phyloP scores from a whole-genome alignment of 2,797 vertebrate genomes.

The Clarias laeviceps region DNA sequence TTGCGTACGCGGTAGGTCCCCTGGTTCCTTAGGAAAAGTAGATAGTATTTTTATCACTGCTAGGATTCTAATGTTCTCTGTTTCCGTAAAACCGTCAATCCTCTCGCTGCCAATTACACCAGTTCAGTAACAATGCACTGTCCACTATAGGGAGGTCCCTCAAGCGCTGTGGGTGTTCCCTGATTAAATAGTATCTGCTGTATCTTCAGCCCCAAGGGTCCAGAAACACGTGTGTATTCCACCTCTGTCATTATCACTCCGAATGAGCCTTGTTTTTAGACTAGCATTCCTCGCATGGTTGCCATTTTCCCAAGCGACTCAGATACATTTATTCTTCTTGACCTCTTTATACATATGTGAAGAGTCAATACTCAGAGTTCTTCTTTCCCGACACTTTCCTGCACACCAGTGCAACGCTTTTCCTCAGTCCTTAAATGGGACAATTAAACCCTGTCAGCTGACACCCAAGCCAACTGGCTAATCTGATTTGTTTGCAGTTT shows the following conservation, averaged over 20 bases:
- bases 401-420: constrained; percentile 6
- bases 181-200: constrained; percentile 69
- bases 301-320: background rate
- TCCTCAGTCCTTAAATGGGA: constrained; percentile 25
- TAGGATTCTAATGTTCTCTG: constrained; percentile 90
- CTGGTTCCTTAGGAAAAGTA: constrained; percentile 65
- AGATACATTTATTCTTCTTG: background rate
- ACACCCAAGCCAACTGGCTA: constrained; percentile 5
- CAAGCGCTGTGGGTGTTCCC: constrained; percentile 77
- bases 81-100: constrained; percentile 85
- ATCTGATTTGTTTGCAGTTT: constrained; percentile 16
- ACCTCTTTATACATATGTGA: background rate
- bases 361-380: background rate
- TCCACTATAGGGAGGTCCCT: constrained; percentile 69
- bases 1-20: constrained; percentile 80
- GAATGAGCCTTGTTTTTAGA: constrained; percentile 24
- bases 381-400: background rate
- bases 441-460: constrained; percentile 11
- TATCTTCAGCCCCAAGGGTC: constrained; percentile 43
- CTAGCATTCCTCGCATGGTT: constrained; percentile 19
- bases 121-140: constrained; percentile 92
- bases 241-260: constrained; percentile 37
- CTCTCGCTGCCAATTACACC: constrained; percentile 91
- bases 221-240: constrained; percentile 43
- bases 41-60: constrained; percentile 85